These are phyloP conservation scores for Tanytarsus gracilentus DNA, from an alignment of 2,888 invertebrate species.

Conservation along the genomic window DNA sequence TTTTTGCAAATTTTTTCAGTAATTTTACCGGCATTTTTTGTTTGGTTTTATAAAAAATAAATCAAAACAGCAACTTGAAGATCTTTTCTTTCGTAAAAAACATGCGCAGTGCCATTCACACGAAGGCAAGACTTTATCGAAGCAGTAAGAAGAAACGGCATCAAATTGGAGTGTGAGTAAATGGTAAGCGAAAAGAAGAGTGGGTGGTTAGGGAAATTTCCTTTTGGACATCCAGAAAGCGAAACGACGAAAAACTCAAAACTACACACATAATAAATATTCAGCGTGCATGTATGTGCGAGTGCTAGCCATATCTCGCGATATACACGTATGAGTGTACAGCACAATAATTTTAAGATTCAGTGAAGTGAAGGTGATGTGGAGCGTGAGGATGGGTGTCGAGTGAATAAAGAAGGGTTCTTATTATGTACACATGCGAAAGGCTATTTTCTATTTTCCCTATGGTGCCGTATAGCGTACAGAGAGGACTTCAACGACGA, in stretches of 20 bases:
- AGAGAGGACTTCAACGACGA: not conserved
- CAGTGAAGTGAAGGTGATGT: not conserved
- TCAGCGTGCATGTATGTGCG: constrained; percentile 21
- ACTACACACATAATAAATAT: constrained; percentile 28
- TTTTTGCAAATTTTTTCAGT: not conserved
- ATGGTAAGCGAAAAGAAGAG: not conserved
- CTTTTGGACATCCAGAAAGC: constrained; percentile 21
- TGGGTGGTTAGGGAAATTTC: too few relatives aligned
- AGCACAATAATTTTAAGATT: constrained; percentile 28
- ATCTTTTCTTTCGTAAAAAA: not conserved
- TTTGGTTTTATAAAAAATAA: too few relatives aligned
- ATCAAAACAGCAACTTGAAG: too few relatives aligned
- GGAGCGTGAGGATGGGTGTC: not conserved
- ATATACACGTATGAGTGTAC: too few relatives aligned
- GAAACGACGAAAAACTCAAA: constrained; percentile 7
- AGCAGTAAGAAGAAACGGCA: too few relatives aligned
- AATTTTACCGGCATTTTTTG: too few relatives aligned
- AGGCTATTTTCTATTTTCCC: not conserved
- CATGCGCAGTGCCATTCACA: too few relatives aligned
- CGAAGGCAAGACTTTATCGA: too few relatives aligned
- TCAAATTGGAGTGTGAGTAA: not conserved
- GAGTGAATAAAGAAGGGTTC: too few relatives aligned
- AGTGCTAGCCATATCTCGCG: constrained; percentile 28
- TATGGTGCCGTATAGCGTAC: too few relatives aligned
- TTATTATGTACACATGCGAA: too few relatives aligned